phyloP scores from a whole-genome alignment of 2,797 vertebrate species.

The Huso huso region DNA sequence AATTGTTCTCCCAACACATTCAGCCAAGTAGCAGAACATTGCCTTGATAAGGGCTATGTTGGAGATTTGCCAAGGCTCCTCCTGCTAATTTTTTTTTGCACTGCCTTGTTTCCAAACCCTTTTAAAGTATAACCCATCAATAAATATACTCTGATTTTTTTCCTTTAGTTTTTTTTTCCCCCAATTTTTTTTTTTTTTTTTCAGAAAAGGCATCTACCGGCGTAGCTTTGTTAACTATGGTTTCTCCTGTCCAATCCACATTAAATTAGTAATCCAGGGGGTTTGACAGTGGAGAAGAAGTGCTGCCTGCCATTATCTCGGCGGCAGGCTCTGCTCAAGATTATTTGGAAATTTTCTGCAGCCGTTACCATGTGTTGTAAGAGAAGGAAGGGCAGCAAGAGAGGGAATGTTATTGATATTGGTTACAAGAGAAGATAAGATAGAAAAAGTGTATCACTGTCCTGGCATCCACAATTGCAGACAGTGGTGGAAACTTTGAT shows the following conservation, averaged over 20 bases:
- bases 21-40: slow-evolving; percentile 38
- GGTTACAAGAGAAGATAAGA: slow-evolving; percentile 66
- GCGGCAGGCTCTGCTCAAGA: slow-evolving; percentile 36
- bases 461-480: slow-evolving; percentile 61
- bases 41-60: slow-evolving; percentile 44
- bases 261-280: slow-evolving; percentile 36
- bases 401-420: slow-evolving; percentile 58
- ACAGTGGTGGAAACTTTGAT: slow-evolving; percentile 70
- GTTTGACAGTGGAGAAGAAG: slow-evolving; percentile 27
- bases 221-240: slow-evolving; percentile 28
- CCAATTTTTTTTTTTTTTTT: slow-evolving; percentile 19
- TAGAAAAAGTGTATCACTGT: slow-evolving; percentile 50
- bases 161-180: not conserved
- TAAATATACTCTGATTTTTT: not conserved
- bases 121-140: slow-evolving; percentile 23
- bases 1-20: slow-evolving; percentile 40
- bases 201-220: slow-evolving; percentile 29
- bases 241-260: slow-evolving; percentile 26
- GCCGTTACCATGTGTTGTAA: slow-evolving; percentile 47
- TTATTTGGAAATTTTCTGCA: slow-evolving; percentile 46
- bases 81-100: slow-evolving; percentile 28
- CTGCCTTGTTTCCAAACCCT: slow-evolving; percentile 36
- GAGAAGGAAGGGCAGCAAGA: slow-evolving; percentile 44
- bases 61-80: slow-evolving; percentile 44
- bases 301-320: slow-evolving; percentile 40